A percentile compares a stretch with the other conserved stretches of the same genome.
phyloP scores from a whole-genome alignment of 2,113 vertebrate genomes.

The Onychorhynchus coronatus region DNA sequence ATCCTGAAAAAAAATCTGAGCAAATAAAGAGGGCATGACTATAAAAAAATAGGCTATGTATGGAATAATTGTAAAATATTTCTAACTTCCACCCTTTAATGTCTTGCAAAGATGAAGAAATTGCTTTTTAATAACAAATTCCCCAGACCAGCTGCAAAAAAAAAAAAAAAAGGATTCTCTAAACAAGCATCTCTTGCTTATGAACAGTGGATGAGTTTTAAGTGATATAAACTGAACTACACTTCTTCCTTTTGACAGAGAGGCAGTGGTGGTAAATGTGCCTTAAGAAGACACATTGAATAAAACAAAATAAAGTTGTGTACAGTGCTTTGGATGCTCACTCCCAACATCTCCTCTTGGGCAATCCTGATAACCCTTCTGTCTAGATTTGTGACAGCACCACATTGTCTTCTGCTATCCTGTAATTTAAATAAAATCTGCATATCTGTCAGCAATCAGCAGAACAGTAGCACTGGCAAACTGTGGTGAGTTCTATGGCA shows the following conservation, averaged over 20 bases:
- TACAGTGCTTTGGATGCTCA: not conserved
- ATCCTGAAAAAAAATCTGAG: not conserved
- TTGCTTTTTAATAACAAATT: not conserved
- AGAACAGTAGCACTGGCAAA: not conserved
- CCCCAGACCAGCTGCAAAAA: not conserved
- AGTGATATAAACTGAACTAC: not conserved
- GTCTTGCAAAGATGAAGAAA: not conserved
- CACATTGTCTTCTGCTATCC: not conserved
- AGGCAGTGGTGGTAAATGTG: not conserved
- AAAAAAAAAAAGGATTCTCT: not conserved
- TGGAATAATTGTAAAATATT: not conserved
- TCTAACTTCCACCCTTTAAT: not conserved
- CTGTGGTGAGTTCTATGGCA: rapidly evolving
- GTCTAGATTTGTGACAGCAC: not conserved
- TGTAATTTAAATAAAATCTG: not conserved
- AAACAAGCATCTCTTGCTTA: not conserved
- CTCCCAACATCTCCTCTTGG: not conserved
- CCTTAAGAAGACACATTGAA: not conserved
- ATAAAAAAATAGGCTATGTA: not conserved
- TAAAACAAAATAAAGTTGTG: not conserved
- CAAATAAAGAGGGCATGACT: not conserved
- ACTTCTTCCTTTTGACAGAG: not conserved
- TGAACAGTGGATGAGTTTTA: not conserved
- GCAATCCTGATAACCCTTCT: not conserved
- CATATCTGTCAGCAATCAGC: not conserved